Evolutionary conservation across 2,797 vertebrate genomes (phyloP).

Genomic region (Alfaro cultratus): DNA sequence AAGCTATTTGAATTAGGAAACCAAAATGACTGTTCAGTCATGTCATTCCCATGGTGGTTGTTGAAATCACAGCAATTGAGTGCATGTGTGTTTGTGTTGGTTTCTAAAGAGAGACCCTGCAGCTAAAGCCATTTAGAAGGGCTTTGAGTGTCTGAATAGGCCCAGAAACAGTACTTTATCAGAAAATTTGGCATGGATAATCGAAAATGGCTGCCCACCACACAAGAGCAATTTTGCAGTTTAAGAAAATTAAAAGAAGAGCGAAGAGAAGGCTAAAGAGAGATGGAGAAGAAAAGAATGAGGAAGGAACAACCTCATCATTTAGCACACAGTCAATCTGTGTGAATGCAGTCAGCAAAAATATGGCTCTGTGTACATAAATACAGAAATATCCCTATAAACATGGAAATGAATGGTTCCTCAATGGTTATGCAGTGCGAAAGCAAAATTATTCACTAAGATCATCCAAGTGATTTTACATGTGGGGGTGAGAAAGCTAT

Average conservation of each 20-base stretch:
- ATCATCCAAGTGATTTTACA: slow-evolving; percentile 41
- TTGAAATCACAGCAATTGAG: slow-evolving; percentile 51
- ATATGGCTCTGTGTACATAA: neutral
- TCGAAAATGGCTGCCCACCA: slow-evolving; percentile 68
- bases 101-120: slow-evolving; percentile 63
- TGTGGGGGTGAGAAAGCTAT: slow-evolving; percentile 36
- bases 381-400: neutral
- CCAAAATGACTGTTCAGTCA: slow-evolving; percentile 48
- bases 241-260: slow-evolving; percentile 64
- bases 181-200: slow-evolving; percentile 74
- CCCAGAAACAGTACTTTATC: slow-evolving; percentile 75
- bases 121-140: slow-evolving; percentile 74
- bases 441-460: slow-evolving; percentile 15
- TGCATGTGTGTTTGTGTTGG: slow-evolving; percentile 29
- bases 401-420: neutral
- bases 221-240: slow-evolving; percentile 69
- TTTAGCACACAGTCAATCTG: slow-evolving; percentile 20
- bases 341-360: slow-evolving; percentile 20
- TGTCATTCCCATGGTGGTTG: slow-evolving; percentile 56
- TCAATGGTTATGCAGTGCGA: neutral
- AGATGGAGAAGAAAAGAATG: slow-evolving; percentile 19
- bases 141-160: slow-evolving; percentile 72
- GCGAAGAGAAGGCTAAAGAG: slow-evolving; percentile 41
- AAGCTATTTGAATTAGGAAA: slow-evolving; percentile 44
- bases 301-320: slow-evolving; percentile 30